Evolutionary conservation across 2,888 invertebrate genomes (phyloP).

Genomic region (Acanthosoma haemorrhoidale): DNA sequence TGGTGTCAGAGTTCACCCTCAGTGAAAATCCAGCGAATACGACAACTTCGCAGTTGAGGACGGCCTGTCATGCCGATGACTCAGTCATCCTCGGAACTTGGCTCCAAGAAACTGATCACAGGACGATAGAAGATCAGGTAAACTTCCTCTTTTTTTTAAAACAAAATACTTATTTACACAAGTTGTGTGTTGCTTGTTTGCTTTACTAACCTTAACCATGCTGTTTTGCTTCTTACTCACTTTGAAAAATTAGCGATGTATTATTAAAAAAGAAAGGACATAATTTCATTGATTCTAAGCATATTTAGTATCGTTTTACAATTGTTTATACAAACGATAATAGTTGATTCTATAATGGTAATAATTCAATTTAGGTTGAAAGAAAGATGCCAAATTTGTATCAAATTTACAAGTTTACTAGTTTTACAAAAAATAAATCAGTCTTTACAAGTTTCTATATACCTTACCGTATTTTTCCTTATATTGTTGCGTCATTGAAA

Average conservation of each 20-base stretch:
- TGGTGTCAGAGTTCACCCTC: slow-evolving; percentile 91
- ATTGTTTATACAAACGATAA: no score
- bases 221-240: slow-evolving; percentile 7
- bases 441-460: no score
- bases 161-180: no score
- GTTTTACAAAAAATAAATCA: no score
- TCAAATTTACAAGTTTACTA: no score
- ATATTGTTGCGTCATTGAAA: no score
- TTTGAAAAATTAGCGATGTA: background rate
- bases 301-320: no score
- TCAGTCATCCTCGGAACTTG: slow-evolving; percentile 90
- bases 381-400: no score
- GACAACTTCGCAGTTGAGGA: slow-evolving; percentile 73
- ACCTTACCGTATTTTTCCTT: no score
- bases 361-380: no score
- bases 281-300: background rate
- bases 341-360: no score
- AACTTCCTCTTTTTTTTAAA: background rate
- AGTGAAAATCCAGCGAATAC: slow-evolving; percentile 91
- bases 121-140: slow-evolving; percentile 95
- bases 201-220: background rate
- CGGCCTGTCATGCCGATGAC: slow-evolving; percentile 82
- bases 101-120: slow-evolving; percentile 94
- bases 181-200: no score
- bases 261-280: background rate